Evolutionary conservation across 2,113 vertebrate genomes (phyloP).

Genomic region (Cyprinodon brontotheroides): DNA sequence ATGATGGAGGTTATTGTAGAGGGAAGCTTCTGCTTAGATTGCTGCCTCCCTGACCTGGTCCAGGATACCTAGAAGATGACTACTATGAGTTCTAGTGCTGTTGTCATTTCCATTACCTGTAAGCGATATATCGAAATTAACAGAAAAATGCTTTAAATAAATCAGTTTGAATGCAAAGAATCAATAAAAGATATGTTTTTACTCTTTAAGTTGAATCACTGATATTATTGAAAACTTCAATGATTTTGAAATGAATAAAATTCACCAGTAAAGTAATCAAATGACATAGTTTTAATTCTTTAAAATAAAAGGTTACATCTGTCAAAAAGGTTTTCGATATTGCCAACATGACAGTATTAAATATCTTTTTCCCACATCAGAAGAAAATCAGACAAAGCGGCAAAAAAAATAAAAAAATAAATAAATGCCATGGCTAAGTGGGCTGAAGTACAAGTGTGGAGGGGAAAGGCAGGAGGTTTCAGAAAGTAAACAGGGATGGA

Average conservation of each 20-base stretch:
- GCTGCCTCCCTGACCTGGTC: no score
- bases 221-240: not conserved
- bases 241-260: not conserved
- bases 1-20: no score
- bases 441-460: constrained; percentile 29
- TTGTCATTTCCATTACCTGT: not conserved
- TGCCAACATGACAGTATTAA: not conserved
- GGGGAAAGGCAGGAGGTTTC: constrained; percentile 10
- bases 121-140: no score
- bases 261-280: not conserved
- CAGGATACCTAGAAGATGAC: no score
- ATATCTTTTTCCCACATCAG: not conserved
- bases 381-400: not conserved
- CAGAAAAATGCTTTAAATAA: not conserved
- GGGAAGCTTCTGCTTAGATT: no score
- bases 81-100: not conserved
- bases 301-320: not conserved
- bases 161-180: not conserved
- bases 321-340: not conserved
- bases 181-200: not conserved
- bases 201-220: not conserved
- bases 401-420: constrained; percentile 6
- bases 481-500: constrained; percentile 64
- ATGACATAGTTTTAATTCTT: not conserved
- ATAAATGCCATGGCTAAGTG: not conserved